A percentile compares a stretch with the other conserved stretches of the same genome.
Evolutionary conservation across 1,140 invertebrate species (phyloP).

Genomic region (Atta texana): DNA sequence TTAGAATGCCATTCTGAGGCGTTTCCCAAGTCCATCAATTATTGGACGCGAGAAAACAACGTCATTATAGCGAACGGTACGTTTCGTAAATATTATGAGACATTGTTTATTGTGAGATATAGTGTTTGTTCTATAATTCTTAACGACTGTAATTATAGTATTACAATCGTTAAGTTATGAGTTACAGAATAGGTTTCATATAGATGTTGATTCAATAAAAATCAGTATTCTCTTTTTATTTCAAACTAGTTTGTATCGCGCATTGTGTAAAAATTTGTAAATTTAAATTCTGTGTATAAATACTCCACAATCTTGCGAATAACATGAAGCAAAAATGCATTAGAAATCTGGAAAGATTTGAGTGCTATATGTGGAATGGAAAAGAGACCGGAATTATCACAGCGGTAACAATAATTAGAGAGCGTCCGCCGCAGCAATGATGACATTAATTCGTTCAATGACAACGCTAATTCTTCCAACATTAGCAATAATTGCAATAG

Average conservation of each 20-base stretch:
- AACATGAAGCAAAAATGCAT: not conserved
- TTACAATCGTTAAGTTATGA: no score
- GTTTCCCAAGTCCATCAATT: slow-evolving; percentile 95
- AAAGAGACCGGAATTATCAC: not conserved
- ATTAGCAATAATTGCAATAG: slow-evolving; percentile 25
- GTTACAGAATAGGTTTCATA: no score
- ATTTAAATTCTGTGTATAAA: not conserved
- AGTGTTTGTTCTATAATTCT: no score
- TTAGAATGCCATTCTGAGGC: slow-evolving; percentile 95
- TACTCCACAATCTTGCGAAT: not conserved
- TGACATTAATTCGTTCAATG: slow-evolving; percentile 40
- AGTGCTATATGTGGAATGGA: not conserved
- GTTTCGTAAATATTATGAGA: not conserved
- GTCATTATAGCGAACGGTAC: slow-evolving; percentile 93
- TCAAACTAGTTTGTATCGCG: not conserved
- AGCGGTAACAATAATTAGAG: slow-evolving; percentile 24
- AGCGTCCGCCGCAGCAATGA: not conserved
- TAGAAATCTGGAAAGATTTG: not conserved
- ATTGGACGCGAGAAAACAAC: slow-evolving; percentile 92
- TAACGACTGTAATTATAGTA: no score
- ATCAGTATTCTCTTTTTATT: not conserved
- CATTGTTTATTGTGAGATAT: no score
- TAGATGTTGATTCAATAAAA: not conserved
- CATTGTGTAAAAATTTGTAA: not conserved
- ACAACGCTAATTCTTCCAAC: slow-evolving; percentile 38